These are phyloP conservation scores for Myotis yumanensis DNA, from an alignment of 2,113 vertebrate species.

Conservation along the genomic window DNA sequence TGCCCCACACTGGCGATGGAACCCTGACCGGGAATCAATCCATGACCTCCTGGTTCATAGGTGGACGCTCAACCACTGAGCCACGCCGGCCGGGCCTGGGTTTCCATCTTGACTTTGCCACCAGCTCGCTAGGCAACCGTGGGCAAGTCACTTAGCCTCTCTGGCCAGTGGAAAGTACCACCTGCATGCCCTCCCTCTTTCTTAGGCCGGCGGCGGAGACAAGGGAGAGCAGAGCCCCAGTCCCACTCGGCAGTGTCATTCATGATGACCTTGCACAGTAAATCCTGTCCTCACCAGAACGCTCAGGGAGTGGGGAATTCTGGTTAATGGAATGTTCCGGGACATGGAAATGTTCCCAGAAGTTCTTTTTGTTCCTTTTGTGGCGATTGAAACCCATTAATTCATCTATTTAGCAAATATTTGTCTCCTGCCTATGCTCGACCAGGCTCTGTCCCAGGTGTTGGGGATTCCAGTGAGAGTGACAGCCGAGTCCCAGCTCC, in stretches of 20 bases:
- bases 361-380: slow-evolving; percentile 30
- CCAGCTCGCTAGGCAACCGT: neutral
- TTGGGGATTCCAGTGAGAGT: neutral
- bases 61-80: too few species aligned
- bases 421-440: neutral
- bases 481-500: neutral
- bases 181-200: neutral
- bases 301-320: neutral
- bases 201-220: neutral
- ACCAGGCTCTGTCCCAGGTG: slow-evolving; percentile 18
- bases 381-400: neutral
- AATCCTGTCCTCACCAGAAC: neutral
- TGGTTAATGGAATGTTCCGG: slow-evolving; percentile 61
- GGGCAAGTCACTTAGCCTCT: neutral
- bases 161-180: neutral
- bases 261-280: neutral
- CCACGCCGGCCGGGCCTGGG: neutral
- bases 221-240: neutral
- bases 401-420: slow-evolving; percentile 34
- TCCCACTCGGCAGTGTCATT: neutral
- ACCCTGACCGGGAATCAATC: too few species aligned
- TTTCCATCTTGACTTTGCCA: neutral
- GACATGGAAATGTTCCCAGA: slow-evolving; percentile 59
- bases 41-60: too few species aligned
- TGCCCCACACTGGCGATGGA: too few species aligned